Percentiles rank a stretch among this genome's conserved stretches.
phyloP scores from a whole-genome alignment of 2,888 invertebrate species.

The Penaeus monodon region DNA sequence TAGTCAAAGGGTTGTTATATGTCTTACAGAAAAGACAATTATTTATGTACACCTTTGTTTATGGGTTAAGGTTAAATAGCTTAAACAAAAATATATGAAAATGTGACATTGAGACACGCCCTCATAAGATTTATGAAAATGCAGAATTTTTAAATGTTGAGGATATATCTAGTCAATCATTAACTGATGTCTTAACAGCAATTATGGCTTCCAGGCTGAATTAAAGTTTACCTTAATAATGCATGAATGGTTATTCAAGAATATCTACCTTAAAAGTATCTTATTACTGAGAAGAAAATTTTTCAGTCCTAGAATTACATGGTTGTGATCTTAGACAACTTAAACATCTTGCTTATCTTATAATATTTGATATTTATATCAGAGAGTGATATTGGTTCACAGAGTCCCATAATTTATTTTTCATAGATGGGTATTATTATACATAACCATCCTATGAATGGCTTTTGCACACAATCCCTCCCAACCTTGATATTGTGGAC shows the following conservation, averaged over 20 bases:
- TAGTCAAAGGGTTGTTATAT: constrained; percentile 15
- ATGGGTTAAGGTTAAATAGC: too few relatives aligned
- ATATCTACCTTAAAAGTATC: neutral
- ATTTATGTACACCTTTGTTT: too few relatives aligned
- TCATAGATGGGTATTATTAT: constrained; percentile 9
- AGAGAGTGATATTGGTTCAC: neutral
- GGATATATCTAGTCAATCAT: constrained; percentile 13
- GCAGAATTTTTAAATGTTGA: neutral
- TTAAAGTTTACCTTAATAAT: neutral
- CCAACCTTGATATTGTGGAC: constrained; percentile 39
- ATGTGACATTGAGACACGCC: neutral
- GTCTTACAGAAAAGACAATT: too few relatives aligned
- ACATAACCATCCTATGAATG: constrained; percentile 10
- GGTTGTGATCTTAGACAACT: constrained; percentile 45
- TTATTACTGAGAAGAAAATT: too few relatives aligned
- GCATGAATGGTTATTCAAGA: constrained; percentile 13
- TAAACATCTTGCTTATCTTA: constrained; percentile 24
- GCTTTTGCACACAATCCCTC: constrained; percentile 41
- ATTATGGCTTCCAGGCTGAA: constrained; percentile 5
- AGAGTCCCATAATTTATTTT: constrained; percentile 11
- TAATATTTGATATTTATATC: too few relatives aligned
- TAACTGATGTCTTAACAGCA: neutral
- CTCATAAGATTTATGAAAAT: neutral
- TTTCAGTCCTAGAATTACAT: constrained; percentile 1
- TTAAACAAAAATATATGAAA: neutral